Percentiles rank a stretch among this genome's conserved stretches.
Conservation (phyloP, 2,113 vertebrate genomes). For the Epinephelus fuscoguttatus region DNA sequence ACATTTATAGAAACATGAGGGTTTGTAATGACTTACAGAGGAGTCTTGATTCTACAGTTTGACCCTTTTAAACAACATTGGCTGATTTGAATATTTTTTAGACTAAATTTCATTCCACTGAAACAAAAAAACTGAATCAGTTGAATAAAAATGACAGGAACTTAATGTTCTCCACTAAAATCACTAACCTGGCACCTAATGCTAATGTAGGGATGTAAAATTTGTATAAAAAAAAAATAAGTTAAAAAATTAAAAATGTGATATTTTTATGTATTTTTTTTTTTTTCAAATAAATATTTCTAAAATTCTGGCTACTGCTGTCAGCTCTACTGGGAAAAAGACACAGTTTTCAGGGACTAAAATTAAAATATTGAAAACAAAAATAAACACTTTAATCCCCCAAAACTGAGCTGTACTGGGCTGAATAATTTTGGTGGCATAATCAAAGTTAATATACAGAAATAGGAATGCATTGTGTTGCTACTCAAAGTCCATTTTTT, state of each 20-base stretch:
- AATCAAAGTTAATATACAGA: not conserved
- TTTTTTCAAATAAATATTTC: not conserved
- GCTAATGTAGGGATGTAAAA: not conserved
- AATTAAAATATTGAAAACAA: too few relatives aligned
- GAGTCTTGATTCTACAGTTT: not conserved
- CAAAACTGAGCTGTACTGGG: not conserved
- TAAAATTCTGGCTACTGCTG: not conserved
- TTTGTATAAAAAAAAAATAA: not conserved
- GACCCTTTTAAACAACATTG: too few relatives aligned
- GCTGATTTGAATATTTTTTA: not conserved
- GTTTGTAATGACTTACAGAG: not conserved
- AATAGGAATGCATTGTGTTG: not conserved
- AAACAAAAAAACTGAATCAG: not conserved
- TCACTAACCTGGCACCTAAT: too few relatives aligned
- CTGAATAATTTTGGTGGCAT: not conserved
- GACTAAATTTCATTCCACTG: not conserved
- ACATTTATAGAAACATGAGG: not conserved
- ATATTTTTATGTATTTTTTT: not conserved
- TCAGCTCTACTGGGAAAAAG: too few relatives aligned
- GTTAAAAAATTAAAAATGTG: not conserved
- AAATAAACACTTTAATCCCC: too few relatives aligned
- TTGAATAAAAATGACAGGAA: not conserved
- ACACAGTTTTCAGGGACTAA: too few relatives aligned
- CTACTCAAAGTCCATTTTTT: not conserved
- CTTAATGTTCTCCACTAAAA: not conserved